Evolutionary conservation across 2,797 vertebrate species (phyloP).

Genomic region (Pachyuromys duprasi): DNA sequence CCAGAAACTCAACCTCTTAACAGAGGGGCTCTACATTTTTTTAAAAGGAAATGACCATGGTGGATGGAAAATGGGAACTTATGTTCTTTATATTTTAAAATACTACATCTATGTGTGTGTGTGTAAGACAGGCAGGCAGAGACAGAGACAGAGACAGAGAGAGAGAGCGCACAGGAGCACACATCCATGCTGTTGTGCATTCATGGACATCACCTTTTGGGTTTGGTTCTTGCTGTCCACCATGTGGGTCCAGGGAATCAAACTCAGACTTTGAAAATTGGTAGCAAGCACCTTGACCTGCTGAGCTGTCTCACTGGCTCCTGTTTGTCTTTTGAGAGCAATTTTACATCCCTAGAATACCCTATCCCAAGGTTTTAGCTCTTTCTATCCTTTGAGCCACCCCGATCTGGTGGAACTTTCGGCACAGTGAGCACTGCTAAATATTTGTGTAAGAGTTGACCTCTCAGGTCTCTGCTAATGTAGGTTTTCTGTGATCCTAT

Average conservation of each 20-base stretch:
- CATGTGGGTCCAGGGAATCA: not conserved
- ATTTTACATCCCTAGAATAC: not conserved
- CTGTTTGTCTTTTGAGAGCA: not conserved
- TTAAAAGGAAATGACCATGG: not conserved
- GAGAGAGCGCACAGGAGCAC: no score
- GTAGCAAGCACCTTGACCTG: not conserved
- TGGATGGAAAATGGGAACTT: not conserved
- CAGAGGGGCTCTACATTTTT: not conserved
- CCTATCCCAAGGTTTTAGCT: not conserved
- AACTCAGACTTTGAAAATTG: not conserved
- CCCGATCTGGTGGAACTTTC: accelerated
- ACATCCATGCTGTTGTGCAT: not conserved
- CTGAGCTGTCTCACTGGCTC: not conserved
- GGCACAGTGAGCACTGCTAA: not conserved
- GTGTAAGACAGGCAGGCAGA: not conserved
- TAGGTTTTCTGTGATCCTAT: constrained; percentile 18
- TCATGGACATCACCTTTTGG: not conserved
- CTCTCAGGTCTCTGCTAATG: not conserved
- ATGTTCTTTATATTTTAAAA: not conserved
- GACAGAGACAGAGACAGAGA: accelerated
- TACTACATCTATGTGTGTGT: not conserved
- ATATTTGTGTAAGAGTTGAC: not conserved
- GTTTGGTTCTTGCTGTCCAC: not conserved
- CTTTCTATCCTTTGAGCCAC: not conserved
- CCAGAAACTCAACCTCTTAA: not conserved